Evolutionary conservation across 2,888 invertebrate species (phyloP), one percentile per base, ranked within the genome.

Genomic region (Drosophila leonis): DNA sequence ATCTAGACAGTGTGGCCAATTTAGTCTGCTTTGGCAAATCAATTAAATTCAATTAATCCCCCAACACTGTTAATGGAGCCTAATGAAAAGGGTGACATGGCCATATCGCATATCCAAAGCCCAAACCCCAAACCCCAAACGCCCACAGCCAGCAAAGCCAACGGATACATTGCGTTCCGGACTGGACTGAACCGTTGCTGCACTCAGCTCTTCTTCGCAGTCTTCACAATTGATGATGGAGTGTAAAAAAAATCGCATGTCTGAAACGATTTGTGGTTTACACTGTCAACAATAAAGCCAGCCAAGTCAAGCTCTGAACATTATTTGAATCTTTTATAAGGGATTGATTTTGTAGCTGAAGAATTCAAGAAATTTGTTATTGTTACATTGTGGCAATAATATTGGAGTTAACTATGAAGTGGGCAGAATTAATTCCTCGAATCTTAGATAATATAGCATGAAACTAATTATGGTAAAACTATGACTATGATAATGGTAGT

Each of bases 41-140:
- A 93, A 93, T 93, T 93, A 93, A 93, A 93, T 93, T 91, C 93
- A 93, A 93, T 93, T 93, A 93, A 93, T 92, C 89, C 92, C 92
- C 91, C 92, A 92, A 92, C 92, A 93, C 90, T 90, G 77, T 91
- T 92, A 92, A 92, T 92, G 92, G 93, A 92, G 89, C 89, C 82
- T 90, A 92, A 92, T 91, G 91, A 91, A 91, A 83, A 92, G 92
- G 92, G 93, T 92, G 92, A 92, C 91, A 89, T 82, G 89, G 75
- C 85, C 70, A 84, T 75, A 80, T 82, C 82, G 54, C 75, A 82
- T 79, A 76, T 67, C 75, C 48, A 48, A 48, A 13, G 29, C 48
- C 48, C 48, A 31, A 48, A 27, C 12, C 20, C 2, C 78, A 69
- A 73, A n/a, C n/a, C 29, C 31, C 31, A 31, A 49, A 46, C 81